Conservation (phyloP, 2,113 vertebrate genomes). For the Dromaius novaehollandiae region DNA sequence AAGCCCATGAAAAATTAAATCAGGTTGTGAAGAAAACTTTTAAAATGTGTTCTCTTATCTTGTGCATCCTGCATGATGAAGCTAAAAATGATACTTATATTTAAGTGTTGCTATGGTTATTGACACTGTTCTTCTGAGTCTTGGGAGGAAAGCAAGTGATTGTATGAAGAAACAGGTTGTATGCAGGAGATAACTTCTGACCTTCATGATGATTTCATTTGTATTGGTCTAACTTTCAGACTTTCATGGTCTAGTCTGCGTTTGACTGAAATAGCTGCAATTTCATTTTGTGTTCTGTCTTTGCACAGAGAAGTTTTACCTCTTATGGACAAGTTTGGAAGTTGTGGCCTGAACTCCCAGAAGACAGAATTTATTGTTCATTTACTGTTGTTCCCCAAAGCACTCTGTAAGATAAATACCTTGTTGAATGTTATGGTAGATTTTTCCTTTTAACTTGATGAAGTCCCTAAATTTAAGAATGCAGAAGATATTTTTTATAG, state of each 20-base stretch:
- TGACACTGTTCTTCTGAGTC: constrained; percentile 39
- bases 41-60: not conserved
- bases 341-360: not conserved
- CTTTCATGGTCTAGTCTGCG: not conserved
- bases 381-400: not conserved
- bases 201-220: not conserved
- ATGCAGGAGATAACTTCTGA: not conserved
- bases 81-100: constrained; percentile 56
- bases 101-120: constrained; percentile 58
- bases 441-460: not conserved
- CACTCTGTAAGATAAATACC: not conserved
- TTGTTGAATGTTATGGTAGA: not conserved
- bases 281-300: not conserved
- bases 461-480: not conserved
- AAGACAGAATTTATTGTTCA: not conserved
- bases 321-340: not conserved
- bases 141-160: constrained; percentile 27
- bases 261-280: not conserved
- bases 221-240: not conserved
- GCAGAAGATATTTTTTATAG: not conserved
- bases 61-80: constrained; percentile 29
- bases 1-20: not conserved
- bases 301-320: not conserved
- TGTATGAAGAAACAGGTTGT: not conserved
- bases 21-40: constrained; percentile 18